Conservation (phyloP, 1,140 invertebrate genomes). For the Drosophila hydei region DNA sequence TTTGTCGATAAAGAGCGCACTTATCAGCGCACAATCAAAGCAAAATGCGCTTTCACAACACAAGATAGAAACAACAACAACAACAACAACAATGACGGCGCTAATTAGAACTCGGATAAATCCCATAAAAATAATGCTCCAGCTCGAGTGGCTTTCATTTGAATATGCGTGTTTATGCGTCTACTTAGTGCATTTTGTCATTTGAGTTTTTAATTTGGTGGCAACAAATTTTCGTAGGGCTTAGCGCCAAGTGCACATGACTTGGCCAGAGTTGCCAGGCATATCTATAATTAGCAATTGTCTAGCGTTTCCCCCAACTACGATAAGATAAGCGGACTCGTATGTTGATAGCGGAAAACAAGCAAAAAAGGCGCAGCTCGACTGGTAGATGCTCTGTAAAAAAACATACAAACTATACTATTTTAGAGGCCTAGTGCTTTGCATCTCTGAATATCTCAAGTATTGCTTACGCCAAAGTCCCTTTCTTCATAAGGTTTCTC, state of each 20-base stretch:
- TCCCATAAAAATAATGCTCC: conserved; percentile 11
- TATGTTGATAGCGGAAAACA: conserved; percentile 11
- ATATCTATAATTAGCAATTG: conserved; percentile 78
- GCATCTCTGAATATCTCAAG: not conserved
- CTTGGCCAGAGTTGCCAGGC: conserved; percentile 24
- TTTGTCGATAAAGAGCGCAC: conserved; percentile 60
- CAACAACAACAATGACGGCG: too few species aligned
- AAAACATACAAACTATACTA: not conserved
- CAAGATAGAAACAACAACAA: conserved; percentile 7
- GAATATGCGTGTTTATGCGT: not conserved
- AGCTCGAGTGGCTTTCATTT: conserved; percentile 20
- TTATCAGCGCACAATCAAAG: conserved; percentile 73
- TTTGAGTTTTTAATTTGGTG: conserved; percentile 4
- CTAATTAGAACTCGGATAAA: conserved; percentile 5
- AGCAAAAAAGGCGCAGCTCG: not conserved
- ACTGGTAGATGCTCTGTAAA: not conserved
- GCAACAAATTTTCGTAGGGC: not conserved
- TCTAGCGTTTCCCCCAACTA: conserved; percentile 19
- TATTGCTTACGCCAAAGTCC: not conserved
- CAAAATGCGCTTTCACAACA: conserved; percentile 44
- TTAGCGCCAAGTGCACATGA: conserved; percentile 44
- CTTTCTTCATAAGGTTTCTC: too few species aligned
- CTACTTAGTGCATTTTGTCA: conserved; percentile 33
- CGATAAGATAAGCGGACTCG: conserved; percentile 59
- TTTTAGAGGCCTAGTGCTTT: not conserved